These are phyloP conservation scores for Nestor notabilis DNA, from an alignment of 2,113 vertebrate genomes.

Conservation along the genomic window DNA sequence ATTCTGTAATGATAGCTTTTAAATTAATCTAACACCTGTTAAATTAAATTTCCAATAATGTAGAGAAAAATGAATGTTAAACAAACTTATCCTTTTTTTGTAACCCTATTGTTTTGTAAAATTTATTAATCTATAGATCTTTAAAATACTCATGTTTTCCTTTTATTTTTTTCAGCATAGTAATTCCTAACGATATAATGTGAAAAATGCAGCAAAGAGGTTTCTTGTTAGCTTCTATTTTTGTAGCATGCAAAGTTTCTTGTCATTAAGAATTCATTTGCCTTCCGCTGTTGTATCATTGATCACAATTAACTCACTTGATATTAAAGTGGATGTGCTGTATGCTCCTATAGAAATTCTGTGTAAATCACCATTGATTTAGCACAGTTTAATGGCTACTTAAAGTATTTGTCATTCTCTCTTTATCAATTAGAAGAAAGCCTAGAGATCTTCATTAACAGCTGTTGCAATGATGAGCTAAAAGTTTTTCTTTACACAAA, in stretches of 20 bases:
- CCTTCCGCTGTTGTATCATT: conserved; percentile 39
- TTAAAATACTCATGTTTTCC: background rate
- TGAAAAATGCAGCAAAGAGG: conserved; percentile 18
- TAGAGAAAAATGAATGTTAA: background rate
- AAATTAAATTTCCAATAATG: conserved; percentile 7
- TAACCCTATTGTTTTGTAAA: background rate
- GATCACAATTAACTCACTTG: conserved; percentile 65
- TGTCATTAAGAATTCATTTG: conserved; percentile 67
- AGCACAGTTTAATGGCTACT: conserved; percentile 55
- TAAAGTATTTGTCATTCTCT: conserved; percentile 56
- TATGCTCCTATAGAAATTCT: conserved; percentile 58
- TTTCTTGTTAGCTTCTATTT: conserved; percentile 58
- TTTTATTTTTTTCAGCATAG: background rate
- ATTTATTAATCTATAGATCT: background rate
- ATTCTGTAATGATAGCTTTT: conserved; percentile 24
- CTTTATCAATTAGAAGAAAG: conserved; percentile 58
- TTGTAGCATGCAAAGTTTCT: conserved; percentile 30
- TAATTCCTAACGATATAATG: background rate
- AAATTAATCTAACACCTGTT: conserved; percentile 51
- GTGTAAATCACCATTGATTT: conserved; percentile 62
- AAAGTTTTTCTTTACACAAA: conserved; percentile 37
- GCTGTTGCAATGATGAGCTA: conserved; percentile 31
- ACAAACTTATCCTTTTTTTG: background rate
- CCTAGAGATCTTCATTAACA: conserved; percentile 45
- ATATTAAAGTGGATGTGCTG: conserved; percentile 58